A percentile compares a stretch with the other conserved stretches of the same genome.
Conservation (phyloP, 1,140 invertebrate genomes). For the Drosophila kepulauana region DNA sequence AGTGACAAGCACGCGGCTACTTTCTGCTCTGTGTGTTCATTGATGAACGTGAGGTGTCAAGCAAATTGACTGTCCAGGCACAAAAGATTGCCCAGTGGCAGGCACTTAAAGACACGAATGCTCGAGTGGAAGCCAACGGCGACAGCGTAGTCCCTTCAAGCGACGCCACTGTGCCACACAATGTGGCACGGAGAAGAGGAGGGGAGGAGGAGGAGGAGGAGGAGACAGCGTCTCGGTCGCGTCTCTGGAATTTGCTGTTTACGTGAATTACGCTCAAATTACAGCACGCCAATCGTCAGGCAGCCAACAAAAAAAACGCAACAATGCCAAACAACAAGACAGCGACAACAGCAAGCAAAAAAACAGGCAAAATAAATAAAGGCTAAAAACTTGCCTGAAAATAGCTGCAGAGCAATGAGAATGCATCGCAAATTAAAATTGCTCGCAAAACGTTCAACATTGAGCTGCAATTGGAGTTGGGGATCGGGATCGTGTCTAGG, state of each 20-base stretch:
- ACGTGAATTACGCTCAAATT: constrained; percentile 80
- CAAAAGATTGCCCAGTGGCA: constrained; percentile 46
- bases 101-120: constrained; percentile 9
- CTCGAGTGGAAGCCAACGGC: not conserved
- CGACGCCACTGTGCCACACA: constrained; percentile 34
- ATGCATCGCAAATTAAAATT: constrained; percentile 81
- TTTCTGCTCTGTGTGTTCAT: constrained; percentile 47
- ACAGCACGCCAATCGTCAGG: constrained; percentile 53
- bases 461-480: not conserved
- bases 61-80: constrained; percentile 70
- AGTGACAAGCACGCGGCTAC: constrained; percentile 35
- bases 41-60: constrained; percentile 83
- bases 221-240: constrained; percentile 8
- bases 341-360: not conserved
- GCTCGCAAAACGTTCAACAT: constrained; percentile 56
- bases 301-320: constrained; percentile 16
- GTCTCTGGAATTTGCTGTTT: constrained; percentile 63
- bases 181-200: not conserved
- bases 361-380: not conserved
- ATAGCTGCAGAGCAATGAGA: constrained; percentile 75
- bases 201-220: not conserved
- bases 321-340: not conserved
- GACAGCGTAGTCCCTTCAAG: not conserved
- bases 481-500: not conserved
- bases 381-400: constrained; percentile 56